Percentiles rank a stretch among this genome's conserved stretches.
These are phyloP conservation scores for Mandrillus leucophaeus DNA, from an alignment of 2,113 vertebrate species.

Conservation along the genomic window DNA sequence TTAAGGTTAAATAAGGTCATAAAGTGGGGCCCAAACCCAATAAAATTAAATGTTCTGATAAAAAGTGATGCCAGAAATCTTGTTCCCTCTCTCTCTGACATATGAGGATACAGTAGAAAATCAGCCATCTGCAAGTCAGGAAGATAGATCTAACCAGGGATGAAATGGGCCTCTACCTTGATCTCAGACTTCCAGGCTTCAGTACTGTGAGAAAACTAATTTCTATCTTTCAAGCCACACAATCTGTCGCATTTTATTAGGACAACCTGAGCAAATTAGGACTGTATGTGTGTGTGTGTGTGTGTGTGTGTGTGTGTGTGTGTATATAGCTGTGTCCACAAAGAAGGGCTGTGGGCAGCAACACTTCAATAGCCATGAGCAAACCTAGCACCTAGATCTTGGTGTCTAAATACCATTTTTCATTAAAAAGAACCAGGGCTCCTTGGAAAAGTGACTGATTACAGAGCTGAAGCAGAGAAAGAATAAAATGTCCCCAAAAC, in stretches of 20 bases:
- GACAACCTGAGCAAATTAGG: neutral
- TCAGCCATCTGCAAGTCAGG: neutral
- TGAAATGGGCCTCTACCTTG: neutral
- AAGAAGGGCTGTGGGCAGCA: neutral
- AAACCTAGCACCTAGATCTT: neutral
- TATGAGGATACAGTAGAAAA: neutral
- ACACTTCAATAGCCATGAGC: neutral
- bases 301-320: too few relatives aligned
- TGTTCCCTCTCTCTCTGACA: neutral
- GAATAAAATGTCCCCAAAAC: neutral
- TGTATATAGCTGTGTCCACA: neutral
- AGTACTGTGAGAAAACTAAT: neutral
- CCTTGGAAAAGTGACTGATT: neutral
- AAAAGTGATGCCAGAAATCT: neutral
- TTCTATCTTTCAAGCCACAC: neutral
- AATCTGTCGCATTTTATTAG: neutral
- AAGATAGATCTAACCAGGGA: neutral
- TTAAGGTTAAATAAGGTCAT: neutral
- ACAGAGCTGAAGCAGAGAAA: neutral
- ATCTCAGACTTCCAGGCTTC: neutral
- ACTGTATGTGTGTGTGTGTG: too few relatives aligned
- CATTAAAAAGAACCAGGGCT: neutral
- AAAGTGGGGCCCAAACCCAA: neutral
- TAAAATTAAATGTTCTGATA: neutral
- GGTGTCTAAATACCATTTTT: neutral